Conservation (phyloP, 2,113 vertebrate genomes). For the Rhynchomys soricoides region DNA sequence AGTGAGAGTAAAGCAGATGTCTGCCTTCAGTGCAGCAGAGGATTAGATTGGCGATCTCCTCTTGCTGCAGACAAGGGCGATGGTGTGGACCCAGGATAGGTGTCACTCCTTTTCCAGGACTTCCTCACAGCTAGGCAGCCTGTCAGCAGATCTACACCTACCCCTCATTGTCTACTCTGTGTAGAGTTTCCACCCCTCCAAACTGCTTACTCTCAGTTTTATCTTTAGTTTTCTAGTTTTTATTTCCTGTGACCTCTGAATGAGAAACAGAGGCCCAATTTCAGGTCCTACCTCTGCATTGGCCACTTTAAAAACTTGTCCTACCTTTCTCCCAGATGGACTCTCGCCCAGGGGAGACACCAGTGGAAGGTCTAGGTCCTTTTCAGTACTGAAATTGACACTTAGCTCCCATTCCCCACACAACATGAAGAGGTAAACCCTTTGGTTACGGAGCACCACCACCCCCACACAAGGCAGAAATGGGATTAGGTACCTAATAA, state of each 20-base stretch:
- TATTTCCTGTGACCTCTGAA: background rate
- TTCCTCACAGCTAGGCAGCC: too few species aligned
- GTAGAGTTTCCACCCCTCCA: background rate
- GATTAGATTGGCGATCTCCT: slow-evolving; percentile 55
- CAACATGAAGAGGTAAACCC: background rate
- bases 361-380: too few species aligned
- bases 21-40: slow-evolving; percentile 73
- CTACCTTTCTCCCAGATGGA: background rate
- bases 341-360: too few species aligned
- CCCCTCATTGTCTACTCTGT: background rate
- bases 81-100: accelerated
- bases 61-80: slow-evolving; percentile 41
- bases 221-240: background rate
- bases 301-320: background rate
- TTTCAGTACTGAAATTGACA: background rate
- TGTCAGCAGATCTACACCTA: background rate
- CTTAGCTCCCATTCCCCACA: background rate
- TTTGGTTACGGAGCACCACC: too few species aligned
- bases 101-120: background rate
- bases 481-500: background rate
- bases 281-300: background rate
- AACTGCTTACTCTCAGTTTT: background rate
- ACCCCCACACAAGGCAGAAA: background rate
- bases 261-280: background rate
- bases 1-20: slow-evolving; percentile 79